Conservation (phyloP, 2,797 vertebrate genomes). For the Sorex maritimensis region DNA sequence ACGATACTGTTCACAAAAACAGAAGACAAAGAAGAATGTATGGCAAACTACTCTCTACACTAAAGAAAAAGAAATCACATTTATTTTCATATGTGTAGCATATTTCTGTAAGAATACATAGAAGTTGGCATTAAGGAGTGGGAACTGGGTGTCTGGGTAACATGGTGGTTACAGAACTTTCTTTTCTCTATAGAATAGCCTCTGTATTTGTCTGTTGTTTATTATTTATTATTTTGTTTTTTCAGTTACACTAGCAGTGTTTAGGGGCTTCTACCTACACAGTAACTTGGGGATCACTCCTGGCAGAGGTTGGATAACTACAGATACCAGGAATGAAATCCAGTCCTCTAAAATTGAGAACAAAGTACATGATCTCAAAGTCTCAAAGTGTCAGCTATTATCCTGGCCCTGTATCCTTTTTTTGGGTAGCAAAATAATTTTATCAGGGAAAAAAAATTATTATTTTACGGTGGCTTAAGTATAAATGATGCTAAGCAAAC, state of each 20-base stretch:
- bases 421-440: slow-evolving; percentile 57
- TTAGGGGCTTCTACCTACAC: no score
- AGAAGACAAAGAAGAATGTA: not conserved
- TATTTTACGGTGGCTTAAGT: slow-evolving; percentile 2
- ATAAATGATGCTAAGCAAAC: slow-evolving; percentile 27
- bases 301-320: no score
- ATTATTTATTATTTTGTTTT: no score
- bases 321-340: no score
- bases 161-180: not conserved
- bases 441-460: not conserved
- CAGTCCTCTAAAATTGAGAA: no score
- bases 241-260: no score
- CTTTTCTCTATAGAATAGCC: slow-evolving; percentile 17
- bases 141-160: slow-evolving; percentile 2
- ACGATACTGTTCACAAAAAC: slow-evolving; percentile 1
- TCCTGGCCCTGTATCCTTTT: not conserved
- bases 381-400: no score
- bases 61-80: slow-evolving; percentile 24
- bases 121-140: not conserved
- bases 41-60: not conserved
- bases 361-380: no score
- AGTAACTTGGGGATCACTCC: no score
- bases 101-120: not conserved
- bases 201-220: not conserved
- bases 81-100: not conserved